Base-by-base conservation (phyloP, 2,888 invertebrate species). In the Deroplatys truncata region DNA sequence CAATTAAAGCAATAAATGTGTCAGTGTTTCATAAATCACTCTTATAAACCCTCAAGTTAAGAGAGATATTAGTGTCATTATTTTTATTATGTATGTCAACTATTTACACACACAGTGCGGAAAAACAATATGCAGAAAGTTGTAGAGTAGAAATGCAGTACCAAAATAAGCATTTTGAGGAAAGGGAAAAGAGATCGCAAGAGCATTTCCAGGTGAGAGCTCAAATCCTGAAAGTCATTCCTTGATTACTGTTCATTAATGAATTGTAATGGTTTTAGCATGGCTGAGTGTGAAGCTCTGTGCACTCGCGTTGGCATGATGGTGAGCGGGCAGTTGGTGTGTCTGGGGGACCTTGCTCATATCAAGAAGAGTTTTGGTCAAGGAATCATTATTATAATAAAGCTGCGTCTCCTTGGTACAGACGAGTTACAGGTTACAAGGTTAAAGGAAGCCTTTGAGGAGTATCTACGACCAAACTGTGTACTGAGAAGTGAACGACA, bases 341-440 rank as follows among this genome's bases (percentile, higher is more conserved):
- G 97, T 92, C 94, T 97, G 84, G 97, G 97, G 88, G 94, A 96
- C 90, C 95, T 96, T 90, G 96, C 96, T 90, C 96, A 96, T 90
- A 94, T 98, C 91, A 97, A 97, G 92, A 95, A 95, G 89, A 95
- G 95, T 89, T 96, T 96, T 93, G 96, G 96, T 5, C 94, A 95
- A 89, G 97, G 97, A 31, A 96, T 95, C 92, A 95, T 96, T 86
- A 94, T 96, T 20, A 94, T 94, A 88, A 92, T 95, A 8, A 95
- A 95, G 92, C 91, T 94, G 88, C 93, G 91, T 90, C 92, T 92
- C 15, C 91, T 91, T n/a, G 91, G 92, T 72, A 20, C 56, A 35
- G 35, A 91, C 28, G 89, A 88, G 0, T 90, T 91, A 4, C 92
- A 94, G 85, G 88, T 95, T 1, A 90, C 92, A 0, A 91, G 91